Base-by-base conservation (phyloP, 2,888 invertebrate genomes). In the Gnatocerus cornutus region DNA sequence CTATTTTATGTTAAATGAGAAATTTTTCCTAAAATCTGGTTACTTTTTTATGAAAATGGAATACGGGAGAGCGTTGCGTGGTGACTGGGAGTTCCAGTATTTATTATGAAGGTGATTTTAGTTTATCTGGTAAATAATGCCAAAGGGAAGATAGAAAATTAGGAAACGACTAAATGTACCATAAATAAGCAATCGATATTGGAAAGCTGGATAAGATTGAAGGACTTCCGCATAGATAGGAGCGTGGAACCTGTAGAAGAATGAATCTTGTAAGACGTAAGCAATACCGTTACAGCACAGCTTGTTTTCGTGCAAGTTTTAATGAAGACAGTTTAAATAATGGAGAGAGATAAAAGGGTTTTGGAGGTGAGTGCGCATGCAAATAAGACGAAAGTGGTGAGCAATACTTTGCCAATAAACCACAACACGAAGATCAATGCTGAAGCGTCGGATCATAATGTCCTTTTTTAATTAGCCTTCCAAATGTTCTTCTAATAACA, bases 261-360 rank as follows among this genome's bases (percentile, higher is more conserved):
- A 69, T 69, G 65, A 65, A 65, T 69, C 48, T 59, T 69, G 52
- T 53, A 65, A 69, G 69, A 66, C 48, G 50, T 59, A 70, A 50
- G 62, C 62, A 69, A 65, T 68, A 76, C 76, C 76, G 76, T 75
- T 76, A 75, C 76, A 72, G 77, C 76, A 72, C 76, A 75, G 78
- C 77, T 76, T 78, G 77, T 76, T 78, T 74, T 71, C 72, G 74
- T 72, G 76, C 76, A 81, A 81, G 80, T 81, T 81, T 81, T 81
- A 81, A 81, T 81, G 80, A 81, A 81, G 80, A 81, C 80, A 78
- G 76, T 79, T 80, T 79, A 80, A 80, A 80, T 80, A 81, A 80
- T 79, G 77, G 76, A 74, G 76, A 77, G 74, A 76, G 77, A 77
- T 78, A 77, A 79, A 78, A 77, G 77, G 78, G 76, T 76, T 79